Conservation (phyloP, 1,140 invertebrate genomes). For the Atopsyche davidsoni region DNA sequence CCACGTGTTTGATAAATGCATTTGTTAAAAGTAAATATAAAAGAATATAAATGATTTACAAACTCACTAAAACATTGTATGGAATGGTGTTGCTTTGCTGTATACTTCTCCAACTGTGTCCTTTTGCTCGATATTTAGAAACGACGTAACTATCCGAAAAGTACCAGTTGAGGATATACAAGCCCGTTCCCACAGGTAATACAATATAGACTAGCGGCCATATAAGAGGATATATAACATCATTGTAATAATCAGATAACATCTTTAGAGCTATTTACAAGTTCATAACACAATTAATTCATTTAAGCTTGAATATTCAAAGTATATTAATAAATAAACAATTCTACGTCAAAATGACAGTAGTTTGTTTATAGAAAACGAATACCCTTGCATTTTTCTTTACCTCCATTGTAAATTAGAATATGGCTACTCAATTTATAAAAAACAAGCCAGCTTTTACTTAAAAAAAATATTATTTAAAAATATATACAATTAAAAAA, state of each 20-base stretch:
- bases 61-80: conserved; percentile 24
- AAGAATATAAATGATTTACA: background rate
- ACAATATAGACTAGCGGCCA: conserved; percentile 13
- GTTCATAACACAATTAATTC: background rate
- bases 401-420: too few relatives aligned
- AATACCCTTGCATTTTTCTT: too few relatives aligned
- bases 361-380: conserved; percentile 20
- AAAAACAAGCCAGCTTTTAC: background rate
- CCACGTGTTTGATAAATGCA: too few relatives aligned
- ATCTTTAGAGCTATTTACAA: conserved; percentile 1
- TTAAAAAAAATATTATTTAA: background rate
- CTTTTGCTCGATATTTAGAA: conserved; percentile 25
- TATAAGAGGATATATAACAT: background rate
- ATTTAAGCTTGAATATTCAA: background rate
- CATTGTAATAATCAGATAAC: background rate
- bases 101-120: conserved; percentile 27
- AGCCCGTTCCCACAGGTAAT: conserved; percentile 4
- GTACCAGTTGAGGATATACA: conserved; percentile 21
- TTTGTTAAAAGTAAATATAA: background rate
- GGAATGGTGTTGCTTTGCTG: conserved; percentile 23
- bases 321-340: background rate
- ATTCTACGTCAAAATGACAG: conserved; percentile 17
- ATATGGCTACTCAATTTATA: background rate
- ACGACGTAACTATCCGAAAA: conserved; percentile 22
- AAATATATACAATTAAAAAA: background rate